phyloP scores from a whole-genome alignment of 2,797 vertebrate genomes.

The Emys orbicularis region DNA sequence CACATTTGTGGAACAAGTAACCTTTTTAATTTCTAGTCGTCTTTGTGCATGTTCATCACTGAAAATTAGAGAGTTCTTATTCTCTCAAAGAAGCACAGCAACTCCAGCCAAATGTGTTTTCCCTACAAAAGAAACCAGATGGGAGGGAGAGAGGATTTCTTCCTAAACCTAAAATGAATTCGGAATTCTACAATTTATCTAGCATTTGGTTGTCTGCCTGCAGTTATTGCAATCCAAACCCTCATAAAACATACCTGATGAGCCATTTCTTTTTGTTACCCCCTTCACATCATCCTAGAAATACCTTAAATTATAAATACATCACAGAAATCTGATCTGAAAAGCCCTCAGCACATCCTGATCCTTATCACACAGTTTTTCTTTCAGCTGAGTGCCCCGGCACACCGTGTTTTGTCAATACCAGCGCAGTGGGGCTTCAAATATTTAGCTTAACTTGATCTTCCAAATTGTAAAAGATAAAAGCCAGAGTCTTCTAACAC shows the following conservation, averaged over 20 bases:
- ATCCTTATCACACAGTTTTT: slow-evolving; percentile 30
- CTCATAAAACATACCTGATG: slow-evolving; percentile 14
- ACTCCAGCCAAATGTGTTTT: background rate
- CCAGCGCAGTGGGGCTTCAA: slow-evolving; percentile 59
- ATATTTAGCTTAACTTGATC: slow-evolving; percentile 76
- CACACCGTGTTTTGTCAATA: slow-evolving; percentile 53
- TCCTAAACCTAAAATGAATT: background rate
- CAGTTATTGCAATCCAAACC: background rate
- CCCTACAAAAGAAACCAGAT: background rate
- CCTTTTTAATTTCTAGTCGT: background rate
- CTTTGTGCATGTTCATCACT: background rate
- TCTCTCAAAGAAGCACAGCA: background rate
- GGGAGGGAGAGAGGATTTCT: background rate
- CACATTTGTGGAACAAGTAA: background rate
- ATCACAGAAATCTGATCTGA: slow-evolving; percentile 71
- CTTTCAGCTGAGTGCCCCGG: slow-evolving; percentile 12
- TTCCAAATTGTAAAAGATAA: slow-evolving; percentile 48
- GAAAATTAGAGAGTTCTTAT: background rate
- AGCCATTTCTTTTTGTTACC: slow-evolving; percentile 16
- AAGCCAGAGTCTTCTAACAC: slow-evolving; percentile 55
- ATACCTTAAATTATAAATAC: slow-evolving; percentile 84
- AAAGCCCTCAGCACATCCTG: slow-evolving; percentile 47
- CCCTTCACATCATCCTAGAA: slow-evolving; percentile 66
- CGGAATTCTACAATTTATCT: accelerated
- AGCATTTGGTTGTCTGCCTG: background rate